A percentile compares a stretch with the other conserved stretches of the same genome.
Conservation (phyloP, 2,888 invertebrate genomes). For the Hirtodrosophila confusa region DNA sequence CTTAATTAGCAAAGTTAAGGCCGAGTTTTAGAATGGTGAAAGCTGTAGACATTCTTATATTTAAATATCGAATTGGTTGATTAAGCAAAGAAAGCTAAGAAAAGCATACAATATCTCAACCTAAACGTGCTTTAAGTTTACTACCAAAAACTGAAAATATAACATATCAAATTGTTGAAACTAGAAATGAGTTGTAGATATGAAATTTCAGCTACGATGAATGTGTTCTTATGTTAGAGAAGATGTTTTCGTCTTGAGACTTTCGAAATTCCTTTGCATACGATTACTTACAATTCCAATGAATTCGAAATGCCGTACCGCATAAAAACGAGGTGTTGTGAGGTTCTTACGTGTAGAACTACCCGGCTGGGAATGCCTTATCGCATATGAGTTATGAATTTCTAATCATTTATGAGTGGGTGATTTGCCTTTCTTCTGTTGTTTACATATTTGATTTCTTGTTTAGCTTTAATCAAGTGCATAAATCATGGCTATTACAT, state of each 20-base stretch:
- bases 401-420: conserved; percentile 15
- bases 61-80: too few relatives aligned
- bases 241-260: background rate
- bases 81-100: too few relatives aligned
- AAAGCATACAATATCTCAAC: too few relatives aligned
- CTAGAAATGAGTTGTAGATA: too few relatives aligned
- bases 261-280: conserved; percentile 44
- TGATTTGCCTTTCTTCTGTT: conserved; percentile 22
- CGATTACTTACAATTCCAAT: conserved; percentile 34
- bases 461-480: conserved; percentile 25
- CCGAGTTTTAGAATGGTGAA: too few relatives aligned
- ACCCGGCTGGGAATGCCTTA: conserved; percentile 7
- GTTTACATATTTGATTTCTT: conserved; percentile 25
- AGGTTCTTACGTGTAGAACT: conserved; percentile 11
- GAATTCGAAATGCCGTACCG: conserved; percentile 11
- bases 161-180: too few relatives aligned
- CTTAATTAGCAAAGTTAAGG: too few relatives aligned
- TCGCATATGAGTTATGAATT: conserved; percentile 40
- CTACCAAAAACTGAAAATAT: too few relatives aligned
- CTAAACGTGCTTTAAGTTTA: too few relatives aligned
- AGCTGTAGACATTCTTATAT: too few relatives aligned
- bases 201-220: too few relatives aligned
- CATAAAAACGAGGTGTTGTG: background rate
- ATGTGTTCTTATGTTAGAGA: too few relatives aligned
- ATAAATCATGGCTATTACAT: conserved; percentile 37